Conservation (phyloP, 2,113 vertebrate genomes). For the Hemicordylus capensis region DNA sequence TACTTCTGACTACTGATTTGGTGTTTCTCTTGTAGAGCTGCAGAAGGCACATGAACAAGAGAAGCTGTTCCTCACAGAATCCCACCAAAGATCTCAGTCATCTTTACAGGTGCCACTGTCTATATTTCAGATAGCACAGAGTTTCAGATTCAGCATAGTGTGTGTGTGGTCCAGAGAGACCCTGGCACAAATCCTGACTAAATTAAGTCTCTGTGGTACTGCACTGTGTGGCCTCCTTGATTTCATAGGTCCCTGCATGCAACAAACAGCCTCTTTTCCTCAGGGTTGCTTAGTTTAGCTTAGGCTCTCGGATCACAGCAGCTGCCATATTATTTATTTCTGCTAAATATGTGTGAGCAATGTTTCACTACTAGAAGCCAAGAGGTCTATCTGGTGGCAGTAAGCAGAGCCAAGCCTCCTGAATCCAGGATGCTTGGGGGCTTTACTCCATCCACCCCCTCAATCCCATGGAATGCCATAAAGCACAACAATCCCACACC, state of each 20-base stretch:
- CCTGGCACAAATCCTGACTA: background rate
- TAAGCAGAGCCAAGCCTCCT: background rate
- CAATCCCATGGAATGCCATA: background rate
- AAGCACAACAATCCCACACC: background rate
- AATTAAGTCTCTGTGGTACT: background rate
- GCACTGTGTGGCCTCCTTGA: background rate
- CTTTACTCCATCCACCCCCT: background rate
- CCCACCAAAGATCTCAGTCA: conserved; percentile 69
- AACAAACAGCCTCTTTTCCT: background rate
- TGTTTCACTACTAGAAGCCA: background rate
- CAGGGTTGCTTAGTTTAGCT: background rate
- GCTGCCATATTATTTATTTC: too few species aligned
- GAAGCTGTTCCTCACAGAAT: conserved; percentile 72
- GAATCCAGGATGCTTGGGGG: background rate
- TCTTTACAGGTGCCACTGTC: conserved; percentile 68
- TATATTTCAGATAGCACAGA: background rate
- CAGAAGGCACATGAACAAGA: conserved; percentile 73
- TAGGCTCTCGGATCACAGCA: background rate
- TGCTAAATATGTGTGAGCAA: background rate
- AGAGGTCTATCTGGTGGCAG: background rate
- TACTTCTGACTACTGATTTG: rapidly evolving
- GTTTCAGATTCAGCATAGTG: background rate
- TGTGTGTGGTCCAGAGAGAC: background rate
- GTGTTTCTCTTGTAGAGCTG: conserved; percentile 70
- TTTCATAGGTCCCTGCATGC: background rate